These are phyloP conservation scores for Cervus canadensis DNA, from an alignment of 2,113 vertebrate genomes.

Conservation along the genomic window DNA sequence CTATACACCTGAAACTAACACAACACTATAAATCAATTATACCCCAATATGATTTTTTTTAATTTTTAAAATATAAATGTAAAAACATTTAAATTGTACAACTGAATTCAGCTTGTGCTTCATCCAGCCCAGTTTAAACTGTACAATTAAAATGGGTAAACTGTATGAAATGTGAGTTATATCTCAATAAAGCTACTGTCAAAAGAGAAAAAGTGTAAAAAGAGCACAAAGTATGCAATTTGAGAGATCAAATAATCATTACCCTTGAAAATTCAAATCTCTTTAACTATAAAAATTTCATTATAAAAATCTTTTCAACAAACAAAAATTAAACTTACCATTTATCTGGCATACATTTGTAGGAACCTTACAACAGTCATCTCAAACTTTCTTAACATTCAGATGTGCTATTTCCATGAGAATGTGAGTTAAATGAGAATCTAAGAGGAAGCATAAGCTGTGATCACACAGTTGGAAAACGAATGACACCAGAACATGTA, in stretches of 20 bases:
- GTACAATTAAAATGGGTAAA: not conserved
- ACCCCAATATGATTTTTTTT: not conserved
- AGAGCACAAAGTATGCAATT: not conserved
- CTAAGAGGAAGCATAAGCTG: not conserved
- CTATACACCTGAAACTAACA: not conserved
- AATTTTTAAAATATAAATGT: not conserved
- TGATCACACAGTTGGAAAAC: not conserved
- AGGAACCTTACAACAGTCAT: not conserved
- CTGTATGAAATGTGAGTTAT: not conserved
- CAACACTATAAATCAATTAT: not conserved
- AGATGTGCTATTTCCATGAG: not conserved
- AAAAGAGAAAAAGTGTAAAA: not conserved
- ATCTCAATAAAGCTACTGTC: not conserved
- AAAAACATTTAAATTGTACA: not conserved
- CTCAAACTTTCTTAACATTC: not conserved
- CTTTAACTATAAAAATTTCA: not conserved
- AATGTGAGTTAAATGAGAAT: not conserved
- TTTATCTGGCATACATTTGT: not conserved
- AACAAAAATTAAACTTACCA: not conserved
- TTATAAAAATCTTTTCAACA: not conserved
- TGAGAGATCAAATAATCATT: not conserved
- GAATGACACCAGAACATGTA: not conserved
- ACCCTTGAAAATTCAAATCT: not conserved
- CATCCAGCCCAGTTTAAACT: not conserved
- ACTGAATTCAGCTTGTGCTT: not conserved